A percentile compares a stretch with the other conserved stretches of the same genome.
Conservation (phyloP, 1,140 invertebrate species). For the Drosophila kepulauana region DNA sequence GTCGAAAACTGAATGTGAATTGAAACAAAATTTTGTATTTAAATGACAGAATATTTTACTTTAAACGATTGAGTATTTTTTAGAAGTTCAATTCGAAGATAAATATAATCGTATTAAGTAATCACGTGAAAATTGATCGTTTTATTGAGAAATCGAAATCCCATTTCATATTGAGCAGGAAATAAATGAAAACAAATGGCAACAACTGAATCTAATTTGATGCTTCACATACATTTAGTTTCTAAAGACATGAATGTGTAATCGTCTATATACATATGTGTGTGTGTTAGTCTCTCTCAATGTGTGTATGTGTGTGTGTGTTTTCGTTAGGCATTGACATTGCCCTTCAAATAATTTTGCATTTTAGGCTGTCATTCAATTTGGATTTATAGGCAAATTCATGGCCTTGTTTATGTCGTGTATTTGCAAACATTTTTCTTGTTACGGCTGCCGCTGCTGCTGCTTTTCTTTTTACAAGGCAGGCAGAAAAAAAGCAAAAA, state of each 20-base stretch:
- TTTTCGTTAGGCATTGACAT: slow-evolving; percentile 2
- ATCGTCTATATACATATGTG: not conserved
- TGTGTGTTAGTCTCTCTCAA: not conserved
- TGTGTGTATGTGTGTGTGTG: not conserved
- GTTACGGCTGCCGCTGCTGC: slow-evolving; percentile 19
- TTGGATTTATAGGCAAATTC: slow-evolving; percentile 60
- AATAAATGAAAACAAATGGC: slow-evolving; percentile 2
- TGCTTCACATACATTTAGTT: not conserved
- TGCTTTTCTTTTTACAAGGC: slow-evolving; percentile 12
- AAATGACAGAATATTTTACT: no score
- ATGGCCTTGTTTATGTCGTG: slow-evolving; percentile 58
- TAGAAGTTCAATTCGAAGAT: no score
- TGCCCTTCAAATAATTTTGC: slow-evolving; percentile 16
- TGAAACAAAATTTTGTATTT: no score
- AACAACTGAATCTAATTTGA: not conserved
- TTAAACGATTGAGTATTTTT: no score
- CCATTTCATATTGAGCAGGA: not conserved
- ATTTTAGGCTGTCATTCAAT: slow-evolving; percentile 53
- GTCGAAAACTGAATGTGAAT: no score
- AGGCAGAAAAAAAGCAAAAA: not conserved
- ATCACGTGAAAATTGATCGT: not conserved
- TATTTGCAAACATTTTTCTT: slow-evolving; percentile 65
- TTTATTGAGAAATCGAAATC: not conserved
- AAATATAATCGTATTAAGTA: not conserved
- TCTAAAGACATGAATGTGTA: not conserved